Conservation (phyloP, 1,140 invertebrate genomes). For the Stegodyphus dumicola region DNA sequence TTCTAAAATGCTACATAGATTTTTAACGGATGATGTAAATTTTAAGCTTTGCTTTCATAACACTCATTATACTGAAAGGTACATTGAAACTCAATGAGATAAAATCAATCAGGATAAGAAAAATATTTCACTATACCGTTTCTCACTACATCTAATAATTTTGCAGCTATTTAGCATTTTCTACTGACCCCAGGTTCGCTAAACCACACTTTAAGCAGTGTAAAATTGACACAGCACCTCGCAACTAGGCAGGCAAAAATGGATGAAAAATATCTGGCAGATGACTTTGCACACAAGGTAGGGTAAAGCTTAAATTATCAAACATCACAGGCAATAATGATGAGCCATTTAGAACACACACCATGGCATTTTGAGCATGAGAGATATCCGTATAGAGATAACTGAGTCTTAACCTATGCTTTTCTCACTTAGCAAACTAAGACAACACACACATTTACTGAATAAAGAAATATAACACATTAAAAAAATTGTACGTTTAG, state of each 20-base stretch:
- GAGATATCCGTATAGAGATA: conserved; percentile 25
- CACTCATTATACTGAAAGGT: too few relatives aligned
- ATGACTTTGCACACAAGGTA: conserved; percentile 43
- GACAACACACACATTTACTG: conserved; percentile 8
- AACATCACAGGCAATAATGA: conserved; percentile 59
- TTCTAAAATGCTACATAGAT: too few relatives aligned
- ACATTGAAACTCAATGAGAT: too few relatives aligned
- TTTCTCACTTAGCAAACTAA: conserved; percentile 21
- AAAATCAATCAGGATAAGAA: too few relatives aligned
- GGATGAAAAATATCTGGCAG: conserved; percentile 15
- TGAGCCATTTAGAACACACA: conserved; percentile 38
- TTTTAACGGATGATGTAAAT: too few relatives aligned
- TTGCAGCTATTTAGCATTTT: conserved; percentile 9
- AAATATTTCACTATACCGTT: conserved; percentile 4
- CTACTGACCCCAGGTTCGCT: conserved; percentile 30
- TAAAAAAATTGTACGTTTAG: conserved; percentile 51
- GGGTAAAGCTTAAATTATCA: conserved; percentile 55
- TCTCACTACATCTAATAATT: neutral
- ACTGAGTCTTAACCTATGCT: conserved; percentile 24
- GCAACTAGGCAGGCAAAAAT: conserved; percentile 25
- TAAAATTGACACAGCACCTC: conserved; percentile 34
- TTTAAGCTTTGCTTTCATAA: too few relatives aligned
- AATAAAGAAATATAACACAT: neutral
- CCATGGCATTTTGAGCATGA: conserved; percentile 46
- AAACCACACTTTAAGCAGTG: conserved; percentile 42